Percentiles rank a stretch among this genome's conserved stretches.
Evolutionary conservation across 2,113 vertebrate species (phyloP).

Genomic region (Corythornis vintsioides): DNA sequence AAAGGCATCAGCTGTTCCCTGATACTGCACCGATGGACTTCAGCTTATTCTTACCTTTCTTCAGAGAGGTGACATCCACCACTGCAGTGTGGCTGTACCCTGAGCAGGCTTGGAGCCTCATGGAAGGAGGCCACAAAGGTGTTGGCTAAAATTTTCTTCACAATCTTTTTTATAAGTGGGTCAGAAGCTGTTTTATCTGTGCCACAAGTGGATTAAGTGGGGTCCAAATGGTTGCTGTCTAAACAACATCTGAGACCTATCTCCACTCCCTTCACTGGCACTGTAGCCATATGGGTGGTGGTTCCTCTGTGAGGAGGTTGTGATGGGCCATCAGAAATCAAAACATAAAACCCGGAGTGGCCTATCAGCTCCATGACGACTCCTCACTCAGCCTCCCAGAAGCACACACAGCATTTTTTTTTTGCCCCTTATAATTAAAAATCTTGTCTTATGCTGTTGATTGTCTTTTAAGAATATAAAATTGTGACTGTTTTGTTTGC

Average conservation of each 20-base stretch:
- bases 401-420: rapidly evolving
- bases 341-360: background rate
- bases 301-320: background rate
- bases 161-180: background rate
- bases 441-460: background rate
- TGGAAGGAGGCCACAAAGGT: background rate
- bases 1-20: background rate
- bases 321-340: background rate
- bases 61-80: background rate
- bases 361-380: background rate
- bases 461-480: background rate
- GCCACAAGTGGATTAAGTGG: background rate
- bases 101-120: background rate
- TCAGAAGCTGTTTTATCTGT: background rate
- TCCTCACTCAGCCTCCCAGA: background rate
- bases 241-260: background rate
- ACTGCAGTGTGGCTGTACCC: background rate
- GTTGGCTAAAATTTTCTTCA: background rate
- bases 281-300: background rate
- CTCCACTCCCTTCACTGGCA: background rate
- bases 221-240: background rate
- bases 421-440: background rate
- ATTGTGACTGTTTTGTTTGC: conserved; percentile 18
- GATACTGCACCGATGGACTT: background rate
- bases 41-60: background rate